phyloP scores from a whole-genome alignment of 2,888 invertebrate genomes.

The Teinopalpus imperialis region DNA sequence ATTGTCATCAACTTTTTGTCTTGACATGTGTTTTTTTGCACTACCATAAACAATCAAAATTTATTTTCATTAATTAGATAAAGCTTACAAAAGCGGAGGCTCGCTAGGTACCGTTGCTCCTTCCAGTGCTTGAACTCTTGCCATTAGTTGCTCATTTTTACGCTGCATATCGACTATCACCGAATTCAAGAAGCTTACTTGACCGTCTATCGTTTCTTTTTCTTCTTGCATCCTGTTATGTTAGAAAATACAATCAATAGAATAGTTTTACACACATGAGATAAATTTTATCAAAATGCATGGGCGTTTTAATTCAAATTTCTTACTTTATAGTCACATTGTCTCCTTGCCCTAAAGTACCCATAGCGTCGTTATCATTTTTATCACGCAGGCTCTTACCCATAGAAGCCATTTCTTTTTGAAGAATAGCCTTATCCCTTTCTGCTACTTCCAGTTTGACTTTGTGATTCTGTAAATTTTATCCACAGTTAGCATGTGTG shows the following conservation, averaged over 20 bases:
- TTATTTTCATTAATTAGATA: too few species aligned
- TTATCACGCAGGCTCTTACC: conserved; percentile 57
- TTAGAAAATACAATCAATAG: too few species aligned
- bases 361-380: conserved; percentile 65
- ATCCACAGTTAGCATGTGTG: too few species aligned
- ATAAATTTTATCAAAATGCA: too few species aligned
- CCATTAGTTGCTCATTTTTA: conserved; percentile 92
- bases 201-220: conserved; percentile 84
- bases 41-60: too few species aligned
- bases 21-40: too few species aligned
- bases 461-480: conserved; percentile 57
- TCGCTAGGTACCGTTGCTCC: conserved; percentile 72
- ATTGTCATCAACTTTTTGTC: too few species aligned
- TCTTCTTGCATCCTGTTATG: conserved; percentile 77
- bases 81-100: conserved; percentile 57
- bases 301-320: too few species aligned
- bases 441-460: conserved; percentile 65
- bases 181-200: conserved; percentile 96
- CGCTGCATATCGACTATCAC: conserved; percentile 98
- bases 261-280: too few species aligned
- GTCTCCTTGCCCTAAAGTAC: conserved; percentile 61
- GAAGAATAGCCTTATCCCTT: conserved; percentile 59
- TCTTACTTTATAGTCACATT: conserved; percentile 53
- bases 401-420: conserved; percentile 56
- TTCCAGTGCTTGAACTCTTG: conserved; percentile 90